These are phyloP conservation scores for Adoxophyes honmai DNA, from an alignment of 1,140 invertebrate genomes.

Conservation along the genomic window DNA sequence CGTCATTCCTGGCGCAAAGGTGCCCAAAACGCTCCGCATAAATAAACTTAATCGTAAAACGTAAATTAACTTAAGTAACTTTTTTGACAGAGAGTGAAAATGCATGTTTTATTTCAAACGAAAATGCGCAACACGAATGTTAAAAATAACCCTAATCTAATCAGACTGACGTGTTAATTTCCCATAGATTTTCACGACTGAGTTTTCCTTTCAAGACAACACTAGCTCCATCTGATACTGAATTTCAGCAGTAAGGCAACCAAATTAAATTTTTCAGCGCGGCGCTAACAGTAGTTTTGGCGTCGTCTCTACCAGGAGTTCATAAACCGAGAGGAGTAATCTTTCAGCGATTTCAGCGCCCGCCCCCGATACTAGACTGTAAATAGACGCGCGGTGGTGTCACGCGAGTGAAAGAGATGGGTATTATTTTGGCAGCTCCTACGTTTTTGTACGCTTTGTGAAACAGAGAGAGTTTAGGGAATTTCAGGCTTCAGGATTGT, in stretches of 20 bases:
- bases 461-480: conserved; percentile 1
- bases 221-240: background rate
- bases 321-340: conserved; percentile 28
- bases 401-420: background rate
- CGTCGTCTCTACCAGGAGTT: conserved; percentile 52
- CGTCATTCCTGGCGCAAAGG: too few species aligned
- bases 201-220: too few species aligned
- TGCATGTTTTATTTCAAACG: too few species aligned
- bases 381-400: conserved; percentile 19
- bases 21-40: too few species aligned
- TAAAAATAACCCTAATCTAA: too few species aligned
- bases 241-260: conserved; percentile 11
- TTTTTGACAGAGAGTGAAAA: too few species aligned
- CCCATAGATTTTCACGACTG: too few species aligned
- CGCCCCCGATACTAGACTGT: conserved; percentile 15
- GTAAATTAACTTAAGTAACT: too few species aligned
- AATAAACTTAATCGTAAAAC: too few species aligned
- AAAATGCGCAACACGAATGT: too few species aligned
- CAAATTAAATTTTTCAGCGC: conserved; percentile 20
- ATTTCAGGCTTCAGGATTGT: conserved; percentile 2
- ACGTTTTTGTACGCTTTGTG: conserved; percentile 7
- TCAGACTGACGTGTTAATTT: too few species aligned
- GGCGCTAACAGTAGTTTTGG: conserved; percentile 55
- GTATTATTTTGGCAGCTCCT: conserved; percentile 1
- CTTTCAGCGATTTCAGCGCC: conserved; percentile 44